Percentiles rank a stretch among this genome's conserved stretches.
phyloP scores from a whole-genome alignment of 2,797 vertebrate species.

The Diglossa cyanea region DNA sequence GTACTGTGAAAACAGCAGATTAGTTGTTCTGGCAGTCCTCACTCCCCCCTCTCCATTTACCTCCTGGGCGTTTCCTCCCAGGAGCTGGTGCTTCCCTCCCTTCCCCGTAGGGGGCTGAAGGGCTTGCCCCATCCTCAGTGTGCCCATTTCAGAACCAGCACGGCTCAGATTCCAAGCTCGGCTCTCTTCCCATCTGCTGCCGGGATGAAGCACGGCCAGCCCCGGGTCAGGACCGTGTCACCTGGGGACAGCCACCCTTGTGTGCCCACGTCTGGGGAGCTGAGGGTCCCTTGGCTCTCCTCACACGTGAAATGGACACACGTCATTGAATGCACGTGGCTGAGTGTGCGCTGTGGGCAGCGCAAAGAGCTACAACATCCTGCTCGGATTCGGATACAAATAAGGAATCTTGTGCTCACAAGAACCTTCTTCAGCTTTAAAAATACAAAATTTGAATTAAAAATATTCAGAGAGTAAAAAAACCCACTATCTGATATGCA shows the following conservation, averaged over 20 bases:
- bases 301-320: accelerated
- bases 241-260: neutral
- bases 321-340: neutral
- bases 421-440: slow-evolving; percentile 48
- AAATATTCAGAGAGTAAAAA: slow-evolving; percentile 59
- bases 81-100: neutral
- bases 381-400: slow-evolving; percentile 35
- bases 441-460: slow-evolving; percentile 58
- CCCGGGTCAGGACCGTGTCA: neutral
- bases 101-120: neutral
- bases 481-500: slow-evolving; percentile 45
- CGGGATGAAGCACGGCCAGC: neutral
- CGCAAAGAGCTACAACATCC: slow-evolving; percentile 9
- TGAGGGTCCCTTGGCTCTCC: neutral
- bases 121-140: neutral
- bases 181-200: neutral
- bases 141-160: neutral
- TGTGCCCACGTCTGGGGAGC: neutral
- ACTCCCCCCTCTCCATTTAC: neutral
- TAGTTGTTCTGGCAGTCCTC: slow-evolving; percentile 8
- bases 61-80: neutral
- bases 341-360: neutral
- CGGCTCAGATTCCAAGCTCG: neutral
- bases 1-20: slow-evolving; percentile 19
- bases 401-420: slow-evolving; percentile 24